These are phyloP conservation scores for Sylvicola cinctus DNA, from an alignment of 2,888 invertebrate species.

Conservation along the genomic window DNA sequence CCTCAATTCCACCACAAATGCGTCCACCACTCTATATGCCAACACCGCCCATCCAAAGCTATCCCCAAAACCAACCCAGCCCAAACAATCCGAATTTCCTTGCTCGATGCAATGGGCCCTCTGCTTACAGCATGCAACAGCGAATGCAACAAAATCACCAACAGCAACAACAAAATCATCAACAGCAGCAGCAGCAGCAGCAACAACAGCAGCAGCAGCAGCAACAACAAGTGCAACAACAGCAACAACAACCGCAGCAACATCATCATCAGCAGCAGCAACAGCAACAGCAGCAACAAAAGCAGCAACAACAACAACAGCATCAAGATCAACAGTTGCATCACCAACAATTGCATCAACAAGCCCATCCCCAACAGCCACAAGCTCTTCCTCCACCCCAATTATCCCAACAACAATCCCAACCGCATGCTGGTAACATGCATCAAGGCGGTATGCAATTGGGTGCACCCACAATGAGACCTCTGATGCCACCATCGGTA, in stretches of 20 bases:
- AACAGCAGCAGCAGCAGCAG: conserved; percentile 8
- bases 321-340: conserved; percentile 14
- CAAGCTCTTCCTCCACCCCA: conserved; percentile 12
- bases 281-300: conserved; percentile 12
- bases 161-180: conserved; percentile 8
- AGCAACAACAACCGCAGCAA: conserved; percentile 9
- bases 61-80: too few relatives aligned
- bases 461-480: conserved; percentile 9
- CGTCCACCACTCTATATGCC: conserved; percentile 20
- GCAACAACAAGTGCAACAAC: conserved; percentile 7
- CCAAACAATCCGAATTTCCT: too few relatives aligned
- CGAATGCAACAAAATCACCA: conserved; percentile 8
- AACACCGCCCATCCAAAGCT: too few relatives aligned
- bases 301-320: conserved; percentile 15
- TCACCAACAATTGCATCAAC: conserved; percentile 17
- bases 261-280: conserved; percentile 9
- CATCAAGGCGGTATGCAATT: conserved; percentile 12
- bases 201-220: conserved; percentile 7
- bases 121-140: not conserved
- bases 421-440: conserved; percentile 9
- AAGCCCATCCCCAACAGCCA: conserved; percentile 21
- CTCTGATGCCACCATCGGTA: conserved; percentile 16
- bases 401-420: conserved; percentile 8
- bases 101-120: not conserved
- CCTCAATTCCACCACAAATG: conserved; percentile 21